Conservation (phyloP, 2,888 invertebrate species). For the Melitaea athalia region DNA sequence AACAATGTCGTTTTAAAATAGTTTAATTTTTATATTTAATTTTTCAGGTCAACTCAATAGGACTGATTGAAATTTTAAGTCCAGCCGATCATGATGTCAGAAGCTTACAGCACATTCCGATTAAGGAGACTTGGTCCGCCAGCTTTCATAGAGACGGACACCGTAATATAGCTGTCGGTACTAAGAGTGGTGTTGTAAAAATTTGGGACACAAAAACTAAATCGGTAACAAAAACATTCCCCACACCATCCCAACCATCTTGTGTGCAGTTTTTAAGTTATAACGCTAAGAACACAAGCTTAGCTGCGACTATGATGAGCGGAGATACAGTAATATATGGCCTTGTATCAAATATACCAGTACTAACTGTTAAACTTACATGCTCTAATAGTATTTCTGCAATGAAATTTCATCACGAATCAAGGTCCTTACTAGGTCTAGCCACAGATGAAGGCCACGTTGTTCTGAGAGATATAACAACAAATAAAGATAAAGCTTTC, state of each 20-base stretch:
- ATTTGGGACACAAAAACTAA: constrained; percentile 79
- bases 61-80: constrained; percentile 70
- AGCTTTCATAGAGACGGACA: constrained; percentile 75
- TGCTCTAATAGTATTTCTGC: constrained; percentile 73
- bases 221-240: constrained; percentile 72
- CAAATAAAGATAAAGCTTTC: constrained; percentile 72
- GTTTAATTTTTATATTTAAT: not conserved
- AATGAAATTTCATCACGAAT: constrained; percentile 77
- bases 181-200: constrained; percentile 71
- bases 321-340: constrained; percentile 78
- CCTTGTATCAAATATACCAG: constrained; percentile 75
- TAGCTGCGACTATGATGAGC: constrained; percentile 74
- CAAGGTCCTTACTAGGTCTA: constrained; percentile 68
- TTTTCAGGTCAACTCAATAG: constrained; percentile 74
- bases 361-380: constrained; percentile 66
- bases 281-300: constrained; percentile 74
- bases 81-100: constrained; percentile 70
- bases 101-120: constrained; percentile 72
- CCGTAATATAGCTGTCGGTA: constrained; percentile 72
- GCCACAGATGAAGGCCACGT: constrained; percentile 80
- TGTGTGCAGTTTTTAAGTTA: constrained; percentile 70
- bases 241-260: constrained; percentile 65
- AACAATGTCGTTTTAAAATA: not conserved
- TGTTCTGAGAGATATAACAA: constrained; percentile 68
- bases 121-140: constrained; percentile 75